These are phyloP conservation scores for Anneissia japonica DNA, from an alignment of 35 echinoderm and acorn worm genomes.

Conservation along the genomic window DNA sequence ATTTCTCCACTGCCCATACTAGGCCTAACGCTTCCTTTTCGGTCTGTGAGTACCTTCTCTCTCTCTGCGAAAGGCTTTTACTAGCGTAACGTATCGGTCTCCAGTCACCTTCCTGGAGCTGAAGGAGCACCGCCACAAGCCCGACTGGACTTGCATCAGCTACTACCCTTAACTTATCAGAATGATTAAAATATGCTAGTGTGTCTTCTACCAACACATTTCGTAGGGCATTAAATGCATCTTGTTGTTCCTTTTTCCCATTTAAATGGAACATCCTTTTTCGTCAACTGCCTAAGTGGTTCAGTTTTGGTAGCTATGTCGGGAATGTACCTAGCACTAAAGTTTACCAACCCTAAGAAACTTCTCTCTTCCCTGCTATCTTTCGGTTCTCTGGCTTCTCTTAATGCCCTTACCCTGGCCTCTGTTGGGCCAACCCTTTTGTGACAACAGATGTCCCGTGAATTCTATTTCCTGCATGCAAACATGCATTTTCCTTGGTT, in stretches of 20 bases:
- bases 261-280: not conserved
- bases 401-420: constrained; percentile 6
- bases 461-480: constrained; percentile 4
- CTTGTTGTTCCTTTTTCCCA: not conserved
- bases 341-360: not conserved
- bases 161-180: not conserved
- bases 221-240: not conserved
- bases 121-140: not conserved
- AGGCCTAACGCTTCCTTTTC: not conserved
- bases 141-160: constrained; percentile 23
- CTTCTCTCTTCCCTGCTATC: not conserved
- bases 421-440: not conserved
- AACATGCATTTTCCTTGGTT: constrained; percentile 41
- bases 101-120: not conserved
- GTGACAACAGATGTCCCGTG: constrained; percentile 27
- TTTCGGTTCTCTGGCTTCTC: not conserved
- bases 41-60: constrained; percentile 16
- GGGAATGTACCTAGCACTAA: constrained; percentile 2
- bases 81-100: not conserved
- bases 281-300: constrained; percentile 18
- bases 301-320: not conserved
- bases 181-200: not conserved
- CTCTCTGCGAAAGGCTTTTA: not conserved
- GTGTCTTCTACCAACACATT: not conserved
- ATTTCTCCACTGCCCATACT: constrained; percentile 9